A percentile compares a stretch with the other conserved stretches of the same genome.
These are phyloP conservation scores for Pardalotus punctatus DNA, from an alignment of 2,113 vertebrate species.

Conservation along the genomic window DNA sequence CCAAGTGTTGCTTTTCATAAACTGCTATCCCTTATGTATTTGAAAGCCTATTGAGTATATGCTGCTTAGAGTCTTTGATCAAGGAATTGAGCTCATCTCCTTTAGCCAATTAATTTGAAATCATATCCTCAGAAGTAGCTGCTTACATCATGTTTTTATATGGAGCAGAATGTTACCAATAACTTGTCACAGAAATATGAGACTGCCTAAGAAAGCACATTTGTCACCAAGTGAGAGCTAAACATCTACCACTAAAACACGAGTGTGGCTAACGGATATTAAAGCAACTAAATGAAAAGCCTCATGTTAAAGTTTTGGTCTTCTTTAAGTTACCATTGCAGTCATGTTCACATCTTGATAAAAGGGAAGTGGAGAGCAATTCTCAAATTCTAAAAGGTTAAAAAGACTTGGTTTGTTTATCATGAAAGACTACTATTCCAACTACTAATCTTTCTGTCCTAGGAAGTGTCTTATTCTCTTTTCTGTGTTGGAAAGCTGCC, in stretches of 20 bases:
- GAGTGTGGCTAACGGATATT: neutral
- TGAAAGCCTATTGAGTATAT: neutral
- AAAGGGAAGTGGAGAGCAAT: neutral
- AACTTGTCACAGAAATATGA: neutral
- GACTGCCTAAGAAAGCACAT: neutral
- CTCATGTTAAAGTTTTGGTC: neutral
- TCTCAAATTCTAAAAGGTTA: neutral
- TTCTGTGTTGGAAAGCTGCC: slow-evolving; percentile 35
- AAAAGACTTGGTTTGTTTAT: slow-evolving; percentile 29
- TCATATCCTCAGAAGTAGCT: neutral
- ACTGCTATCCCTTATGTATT: neutral
- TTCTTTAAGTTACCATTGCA: neutral
- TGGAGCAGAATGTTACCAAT: neutral
- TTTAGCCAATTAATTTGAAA: neutral
- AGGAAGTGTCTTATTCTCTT: slow-evolving; percentile 29
- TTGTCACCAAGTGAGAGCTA: neutral
- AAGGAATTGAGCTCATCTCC: neutral
- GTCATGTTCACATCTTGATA: neutral
- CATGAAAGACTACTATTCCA: neutral
- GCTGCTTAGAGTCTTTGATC: neutral
- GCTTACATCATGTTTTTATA: neutral
- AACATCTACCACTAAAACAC: neutral
- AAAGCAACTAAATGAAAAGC: neutral
- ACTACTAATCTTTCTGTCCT: slow-evolving; percentile 22
- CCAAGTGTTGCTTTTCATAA: neutral